A percentile compares a stretch with the other conserved stretches of the same genome.
Evolutionary conservation across 2,113 vertebrate genomes (phyloP).

Genomic region (Leptobrachium leishanense): DNA sequence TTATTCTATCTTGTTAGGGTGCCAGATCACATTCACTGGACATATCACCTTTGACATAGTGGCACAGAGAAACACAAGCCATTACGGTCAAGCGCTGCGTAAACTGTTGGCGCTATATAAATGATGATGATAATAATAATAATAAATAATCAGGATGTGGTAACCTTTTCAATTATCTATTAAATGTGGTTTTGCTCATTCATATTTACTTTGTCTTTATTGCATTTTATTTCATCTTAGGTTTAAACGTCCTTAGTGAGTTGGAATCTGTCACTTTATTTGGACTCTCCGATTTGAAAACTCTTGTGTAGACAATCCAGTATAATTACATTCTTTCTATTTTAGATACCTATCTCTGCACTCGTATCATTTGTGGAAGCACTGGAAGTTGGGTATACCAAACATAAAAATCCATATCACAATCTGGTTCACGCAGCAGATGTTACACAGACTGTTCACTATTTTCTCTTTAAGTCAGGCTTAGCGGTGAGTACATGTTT

Average conservation of each 20-base stretch:
- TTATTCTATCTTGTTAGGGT: background rate
- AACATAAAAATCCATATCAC: constrained; percentile 98
- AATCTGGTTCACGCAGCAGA: constrained; percentile 95
- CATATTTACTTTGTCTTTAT: constrained; percentile 16
- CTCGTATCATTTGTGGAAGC: constrained; percentile 97
- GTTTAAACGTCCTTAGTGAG: constrained; percentile 12
- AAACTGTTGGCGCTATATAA: no score
- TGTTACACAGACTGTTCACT: constrained; percentile 95
- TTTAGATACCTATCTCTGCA: constrained; percentile 94
- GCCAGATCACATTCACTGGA: background rate
- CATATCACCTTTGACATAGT: background rate
- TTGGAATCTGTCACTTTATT: background rate
- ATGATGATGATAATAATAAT: no score
- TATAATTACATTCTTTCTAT: constrained; percentile 44
- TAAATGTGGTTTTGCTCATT: constrained; percentile 5
- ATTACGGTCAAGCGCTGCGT: background rate
- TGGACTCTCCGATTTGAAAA: background rate
- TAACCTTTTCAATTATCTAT: constrained; percentile 16
- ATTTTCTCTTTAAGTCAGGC: constrained; percentile 92
- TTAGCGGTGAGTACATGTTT: constrained; percentile 79
- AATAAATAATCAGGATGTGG: constrained; percentile 1
- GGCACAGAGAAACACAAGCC: constrained; percentile 4
- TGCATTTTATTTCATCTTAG: background rate
- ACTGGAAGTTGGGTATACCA: constrained; percentile 93
- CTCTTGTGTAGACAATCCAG: background rate